Evolutionary conservation across 2,888 invertebrate genomes (phyloP).

Genomic region (Dastarcus helophoroides): DNA sequence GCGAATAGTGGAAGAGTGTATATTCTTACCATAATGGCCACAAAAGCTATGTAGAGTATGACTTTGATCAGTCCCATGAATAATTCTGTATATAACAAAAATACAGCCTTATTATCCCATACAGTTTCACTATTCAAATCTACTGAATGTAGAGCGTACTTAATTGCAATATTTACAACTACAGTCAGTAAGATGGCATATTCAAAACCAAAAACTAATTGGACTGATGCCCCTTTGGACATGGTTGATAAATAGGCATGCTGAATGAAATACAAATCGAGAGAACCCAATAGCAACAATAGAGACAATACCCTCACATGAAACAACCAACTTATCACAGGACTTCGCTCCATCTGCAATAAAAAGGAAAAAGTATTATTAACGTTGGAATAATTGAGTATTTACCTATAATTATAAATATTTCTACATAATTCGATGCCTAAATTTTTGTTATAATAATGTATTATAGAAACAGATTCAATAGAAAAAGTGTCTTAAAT

Average conservation of each 20-base stretch:
- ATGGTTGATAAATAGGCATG: conserved; percentile 91
- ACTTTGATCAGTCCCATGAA: conserved; percentile 77
- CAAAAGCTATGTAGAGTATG: conserved; percentile 77
- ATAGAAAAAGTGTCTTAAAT: no score
- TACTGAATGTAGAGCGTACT: conserved; percentile 78
- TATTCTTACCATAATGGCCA: conserved; percentile 91
- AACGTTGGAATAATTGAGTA: no score
- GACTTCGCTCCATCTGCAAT: conserved; percentile 95
- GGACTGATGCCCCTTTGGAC: conserved; percentile 90
- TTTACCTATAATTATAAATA: no score
- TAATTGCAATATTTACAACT: conserved; percentile 84
- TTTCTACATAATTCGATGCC: conserved; percentile 2
- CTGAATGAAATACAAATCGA: conserved; percentile 82
- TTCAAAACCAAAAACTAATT: conserved; percentile 98
- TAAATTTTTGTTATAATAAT: conserved; percentile 1
- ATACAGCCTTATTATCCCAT: conserved; percentile 99
- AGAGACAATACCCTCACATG: conserved; percentile 84
- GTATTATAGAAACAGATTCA: neutral
- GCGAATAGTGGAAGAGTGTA: conserved; percentile 97
- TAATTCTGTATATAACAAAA: conserved; percentile 90
- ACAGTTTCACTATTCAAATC: conserved; percentile 89
- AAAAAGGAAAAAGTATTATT: no score
- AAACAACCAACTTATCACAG: conserved; percentile 90
- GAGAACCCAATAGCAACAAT: conserved; percentile 63
- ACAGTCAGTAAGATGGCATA: conserved; percentile 94